Evolutionary conservation across 2,113 vertebrate species (phyloP).

Genomic region (Genyomyrus donnyi): DNA sequence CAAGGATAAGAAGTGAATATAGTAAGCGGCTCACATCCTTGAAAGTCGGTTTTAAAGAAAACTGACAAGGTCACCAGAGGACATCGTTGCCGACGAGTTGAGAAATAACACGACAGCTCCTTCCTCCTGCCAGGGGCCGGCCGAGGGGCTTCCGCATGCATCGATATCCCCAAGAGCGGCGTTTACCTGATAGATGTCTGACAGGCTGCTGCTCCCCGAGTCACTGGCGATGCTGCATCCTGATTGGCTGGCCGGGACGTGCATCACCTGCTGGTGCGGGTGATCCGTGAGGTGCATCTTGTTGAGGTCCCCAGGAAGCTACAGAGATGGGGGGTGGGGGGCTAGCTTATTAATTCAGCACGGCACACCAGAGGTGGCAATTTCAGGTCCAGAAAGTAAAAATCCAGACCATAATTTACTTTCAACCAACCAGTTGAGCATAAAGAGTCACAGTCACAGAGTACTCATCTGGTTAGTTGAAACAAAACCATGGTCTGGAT

Average conservation of each 20-base stretch:
- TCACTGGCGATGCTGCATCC: constrained; percentile 95
- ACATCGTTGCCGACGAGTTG: neutral
- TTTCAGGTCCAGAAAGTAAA: neutral
- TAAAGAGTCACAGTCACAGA: too few species aligned
- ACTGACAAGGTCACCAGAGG: neutral
- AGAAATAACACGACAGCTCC: neutral
- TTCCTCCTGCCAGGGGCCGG: neutral
- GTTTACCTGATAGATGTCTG: constrained; percentile 93
- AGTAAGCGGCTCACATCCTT: neutral
- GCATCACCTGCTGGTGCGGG: constrained; percentile 79
- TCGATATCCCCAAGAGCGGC: neutral
- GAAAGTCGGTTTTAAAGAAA: neutral
- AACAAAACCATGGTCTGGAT: too few species aligned
- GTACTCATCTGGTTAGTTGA: too few species aligned
- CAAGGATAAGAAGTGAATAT: neutral
- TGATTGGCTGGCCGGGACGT: constrained; percentile 87
- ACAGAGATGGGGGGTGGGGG: constrained; percentile 39
- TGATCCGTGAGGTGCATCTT: constrained; percentile 94
- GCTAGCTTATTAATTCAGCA: constrained; percentile 11
- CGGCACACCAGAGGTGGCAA: neutral
- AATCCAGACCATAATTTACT: neutral
- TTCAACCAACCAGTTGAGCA: too few species aligned
- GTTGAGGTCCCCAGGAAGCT: constrained; percentile 94
- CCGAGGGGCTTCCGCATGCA: neutral
- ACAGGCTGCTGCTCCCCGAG: constrained; percentile 94